Base-by-base conservation (phyloP, 2,797 vertebrate species). In the Sebastes nivosus region DNA sequence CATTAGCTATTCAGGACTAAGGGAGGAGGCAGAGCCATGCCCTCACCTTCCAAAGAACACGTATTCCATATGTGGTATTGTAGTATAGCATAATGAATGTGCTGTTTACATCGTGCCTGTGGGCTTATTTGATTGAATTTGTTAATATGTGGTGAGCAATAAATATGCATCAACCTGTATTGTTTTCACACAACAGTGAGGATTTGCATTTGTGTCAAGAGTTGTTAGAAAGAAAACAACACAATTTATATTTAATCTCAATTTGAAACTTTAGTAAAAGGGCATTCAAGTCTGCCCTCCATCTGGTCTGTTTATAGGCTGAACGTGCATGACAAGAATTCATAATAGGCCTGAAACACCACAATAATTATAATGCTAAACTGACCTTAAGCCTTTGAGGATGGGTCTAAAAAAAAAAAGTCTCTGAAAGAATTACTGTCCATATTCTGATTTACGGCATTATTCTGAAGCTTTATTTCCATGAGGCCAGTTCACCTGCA, bases 401-500 rank as follows among this genome's bases (percentile, higher is more conserved):
- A 58, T 10, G 4, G 12, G 11, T 27, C 32, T 64, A 14, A 58
- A 68, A 50, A 9, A n/a, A n/a, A 50, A 14, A 16, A 6, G 7
- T 34, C 10, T 46, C 6, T 22, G 10, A 32, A 25, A 70, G 0
- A 76, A 36, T 46, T 59, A 18, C 7, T 29, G 20, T 11, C 46
- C 24, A 16, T 58, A 7, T 12, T 60, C 14, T 63, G 66, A 85
- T 67, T 80, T n/a, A 72, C 8, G 2, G 14, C 57, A n/a, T 13
- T 32, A 36, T 61, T 32, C 29, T 18, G 36, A 18, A n/a, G 55
- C 54, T 78, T 65, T 29, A 54, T 2, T 32, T 46, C 74, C 5
- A 52, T 18, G 3, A 29, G 36, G 71, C 25, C 81, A 82, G 18
- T 87, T 81, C 75, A 77, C 77, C 74, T 69, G 42, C 11, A 55